Evolutionary conservation across 2,888 invertebrate genomes (phyloP).

Genomic region (Chaetoderma sp.): DNA sequence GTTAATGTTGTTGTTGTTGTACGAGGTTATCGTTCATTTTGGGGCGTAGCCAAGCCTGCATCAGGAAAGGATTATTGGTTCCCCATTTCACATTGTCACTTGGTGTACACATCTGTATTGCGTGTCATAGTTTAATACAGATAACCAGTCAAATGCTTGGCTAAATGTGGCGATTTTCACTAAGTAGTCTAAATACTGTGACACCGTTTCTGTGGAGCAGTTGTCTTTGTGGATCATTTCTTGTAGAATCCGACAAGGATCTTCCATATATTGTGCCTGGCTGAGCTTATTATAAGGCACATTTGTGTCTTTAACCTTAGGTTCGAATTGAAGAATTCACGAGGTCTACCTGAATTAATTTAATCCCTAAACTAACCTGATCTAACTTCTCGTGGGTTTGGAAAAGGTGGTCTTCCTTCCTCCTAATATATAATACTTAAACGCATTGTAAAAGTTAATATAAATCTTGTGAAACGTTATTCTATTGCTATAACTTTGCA

Average conservation of each 20-base stretch:
- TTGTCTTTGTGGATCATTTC: background rate
- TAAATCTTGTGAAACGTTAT: too few species aligned
- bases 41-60: background rate
- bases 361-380: too few species aligned
- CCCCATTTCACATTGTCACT: background rate
- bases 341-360: too few species aligned
- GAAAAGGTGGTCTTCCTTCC: too few species aligned
- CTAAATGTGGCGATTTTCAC: background rate
- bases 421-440: too few species aligned
- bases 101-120: background rate
- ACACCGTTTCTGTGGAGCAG: background rate
- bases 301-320: background rate
- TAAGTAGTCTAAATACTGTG: background rate
- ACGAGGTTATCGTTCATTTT: too few species aligned
- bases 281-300: background rate
- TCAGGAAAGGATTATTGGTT: background rate
- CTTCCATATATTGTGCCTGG: background rate
- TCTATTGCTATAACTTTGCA: too few species aligned
- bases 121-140: background rate
- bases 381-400: too few species aligned
- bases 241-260: background rate
- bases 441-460: too few species aligned
- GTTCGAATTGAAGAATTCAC: too few species aligned
- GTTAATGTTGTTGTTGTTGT: background rate
- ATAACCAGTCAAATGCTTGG: background rate